Evolutionary conservation across 2,888 invertebrate genomes (phyloP).

Genomic region (Callimorpha dominula): DNA sequence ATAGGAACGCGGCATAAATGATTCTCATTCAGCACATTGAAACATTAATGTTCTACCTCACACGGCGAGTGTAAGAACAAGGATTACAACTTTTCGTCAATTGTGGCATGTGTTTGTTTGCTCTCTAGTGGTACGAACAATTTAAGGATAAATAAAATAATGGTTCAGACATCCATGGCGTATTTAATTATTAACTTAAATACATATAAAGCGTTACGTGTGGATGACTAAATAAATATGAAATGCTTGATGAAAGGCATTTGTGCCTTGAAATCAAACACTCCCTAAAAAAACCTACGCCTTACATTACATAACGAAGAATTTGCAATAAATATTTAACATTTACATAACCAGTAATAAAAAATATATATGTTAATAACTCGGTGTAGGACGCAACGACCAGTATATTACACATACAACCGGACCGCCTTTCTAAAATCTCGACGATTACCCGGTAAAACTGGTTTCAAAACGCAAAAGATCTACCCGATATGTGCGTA

Average conservation of each 20-base stretch:
- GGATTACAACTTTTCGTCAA: neutral
- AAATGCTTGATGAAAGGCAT: constrained; percentile 1
- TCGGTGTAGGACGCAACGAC: constrained; percentile 54
- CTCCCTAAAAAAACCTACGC: constrained; percentile 3
- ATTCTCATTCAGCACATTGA: too few relatives aligned
- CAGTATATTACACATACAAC: constrained; percentile 65
- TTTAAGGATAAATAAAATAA: neutral
- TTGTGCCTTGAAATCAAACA: constrained; percentile 4
- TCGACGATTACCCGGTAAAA: constrained; percentile 76
- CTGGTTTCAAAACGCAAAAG: constrained; percentile 76
- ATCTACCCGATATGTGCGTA: constrained; percentile 63
- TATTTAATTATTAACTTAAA: neutral
- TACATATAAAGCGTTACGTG: neutral
- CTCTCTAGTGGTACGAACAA: neutral
- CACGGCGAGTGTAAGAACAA: neutral
- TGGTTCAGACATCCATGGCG: neutral
- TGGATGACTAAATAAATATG: neutral
- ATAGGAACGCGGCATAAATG: too few relatives aligned
- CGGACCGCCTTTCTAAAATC: constrained; percentile 84
- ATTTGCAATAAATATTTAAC: constrained; percentile 47
- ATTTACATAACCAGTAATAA: constrained; percentile 59
- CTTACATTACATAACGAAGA: constrained; percentile 6
- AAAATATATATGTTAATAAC: constrained; percentile 54
- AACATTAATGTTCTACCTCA: too few relatives aligned
- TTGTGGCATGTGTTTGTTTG: neutral